Base-by-base conservation (phyloP, 2,888 invertebrate species). In the Brachypterus glaber region DNA sequence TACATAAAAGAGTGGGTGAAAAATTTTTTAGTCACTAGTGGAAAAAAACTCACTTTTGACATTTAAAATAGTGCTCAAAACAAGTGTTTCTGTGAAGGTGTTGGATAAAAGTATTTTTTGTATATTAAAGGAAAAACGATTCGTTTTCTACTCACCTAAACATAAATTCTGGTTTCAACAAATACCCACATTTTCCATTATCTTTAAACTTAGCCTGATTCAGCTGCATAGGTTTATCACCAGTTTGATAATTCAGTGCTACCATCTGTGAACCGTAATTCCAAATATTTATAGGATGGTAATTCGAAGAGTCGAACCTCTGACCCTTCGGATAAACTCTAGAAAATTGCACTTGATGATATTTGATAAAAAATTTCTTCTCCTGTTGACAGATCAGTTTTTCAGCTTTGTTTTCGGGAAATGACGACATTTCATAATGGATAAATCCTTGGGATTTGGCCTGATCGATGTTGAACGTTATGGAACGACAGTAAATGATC, bases 371-470 rank as follows among this genome's bases (percentile, higher is more conserved):
- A 58, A 86, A 81, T 33, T 70, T 66, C 33, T 66, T 73, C 53
- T 88, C 87, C 54, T 82, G 81, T 53, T 82, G 82, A 53, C 85
- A 81, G 61, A 95, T 85, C 39, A 87, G 73, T 55, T 90, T 87
- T 54, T 96, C 93, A 0, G 90, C 92, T 67, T 95, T 96, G 1
- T 85, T 88, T 68, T 98, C 97, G 0, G 93, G 87, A 62, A 97
- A 95, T 15, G 96, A 96, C 32, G 93, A 95, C 96, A 98, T 97
- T 66, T 98, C 96, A 58, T 82, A 79, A 63, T 81, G 88, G n/a
- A 82, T 71, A 66, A 87, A 82, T 3, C 79, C 79, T 47, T 76
- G 76, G 34, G 68, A 71, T 37, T 73, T 73, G n/a, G 84, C 68
- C 54, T 77, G 70, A 1, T 88, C 88, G 39, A 76, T 70, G 55